A percentile compares a stretch with the other conserved stretches of the same genome.
Evolutionary conservation across 2,797 vertebrate genomes (phyloP).

Genomic region (Acrocephalus scirpaceus): DNA sequence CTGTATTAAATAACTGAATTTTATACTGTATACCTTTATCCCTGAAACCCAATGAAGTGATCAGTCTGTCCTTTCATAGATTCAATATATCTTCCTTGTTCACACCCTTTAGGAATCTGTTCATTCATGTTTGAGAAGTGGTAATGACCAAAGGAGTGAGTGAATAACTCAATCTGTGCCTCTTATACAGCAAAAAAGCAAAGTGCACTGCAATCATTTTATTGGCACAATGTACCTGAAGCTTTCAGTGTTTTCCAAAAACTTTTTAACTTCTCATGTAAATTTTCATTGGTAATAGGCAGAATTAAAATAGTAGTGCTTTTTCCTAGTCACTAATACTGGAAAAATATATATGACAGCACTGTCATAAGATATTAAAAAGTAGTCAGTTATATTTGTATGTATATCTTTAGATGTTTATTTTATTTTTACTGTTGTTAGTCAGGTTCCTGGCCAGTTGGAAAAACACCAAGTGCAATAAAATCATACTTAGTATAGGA

Average conservation of each 20-base stretch:
- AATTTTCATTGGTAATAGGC: background rate
- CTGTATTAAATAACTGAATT: too few relatives aligned
- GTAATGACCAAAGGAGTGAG: background rate
- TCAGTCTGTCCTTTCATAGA: background rate
- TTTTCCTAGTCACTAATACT: background rate
- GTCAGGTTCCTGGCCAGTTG: background rate
- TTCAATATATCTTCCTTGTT: background rate
- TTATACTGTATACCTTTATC: too few relatives aligned
- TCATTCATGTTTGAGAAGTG: background rate
- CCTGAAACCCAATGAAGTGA: fast-evolving
- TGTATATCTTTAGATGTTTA: background rate
- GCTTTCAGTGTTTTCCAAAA: background rate
- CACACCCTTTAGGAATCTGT: background rate
- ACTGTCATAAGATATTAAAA: background rate
- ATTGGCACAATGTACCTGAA: background rate
- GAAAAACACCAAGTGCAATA: background rate
- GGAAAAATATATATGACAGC: background rate
- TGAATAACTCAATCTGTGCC: background rate
- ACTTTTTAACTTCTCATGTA: background rate
- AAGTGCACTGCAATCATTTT: background rate
- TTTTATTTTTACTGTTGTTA: background rate
- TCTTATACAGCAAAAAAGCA: background rate
- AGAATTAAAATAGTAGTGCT: background rate
- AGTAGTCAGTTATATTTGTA: background rate
- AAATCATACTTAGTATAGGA: background rate